These are phyloP conservation scores for Poeciliopsis turneri DNA, from an alignment of 2,797 vertebrate species.

Conservation along the genomic window DNA sequence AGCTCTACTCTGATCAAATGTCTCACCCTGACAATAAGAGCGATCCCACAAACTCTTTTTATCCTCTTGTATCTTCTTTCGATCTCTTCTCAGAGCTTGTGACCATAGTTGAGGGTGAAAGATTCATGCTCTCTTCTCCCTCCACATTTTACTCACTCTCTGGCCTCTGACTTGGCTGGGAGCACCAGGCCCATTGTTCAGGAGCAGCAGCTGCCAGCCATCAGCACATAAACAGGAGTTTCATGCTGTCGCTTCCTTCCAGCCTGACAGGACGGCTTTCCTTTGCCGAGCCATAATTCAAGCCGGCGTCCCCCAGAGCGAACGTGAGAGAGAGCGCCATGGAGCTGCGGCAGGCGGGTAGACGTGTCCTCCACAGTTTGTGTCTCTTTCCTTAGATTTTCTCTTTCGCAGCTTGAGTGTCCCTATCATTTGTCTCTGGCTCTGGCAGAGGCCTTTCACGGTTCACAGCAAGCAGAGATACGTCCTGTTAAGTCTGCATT, in stretches of 20 bases:
- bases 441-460: conserved; percentile 44
- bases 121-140: conserved; percentile 21
- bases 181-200: conserved; percentile 63
- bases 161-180: conserved; percentile 49
- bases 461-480: conserved; percentile 61
- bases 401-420: conserved; percentile 36
- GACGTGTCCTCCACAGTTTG: conserved; percentile 32
- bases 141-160: conserved; percentile 74
- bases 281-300: conserved; percentile 68
- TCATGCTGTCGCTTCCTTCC: conserved; percentile 70
- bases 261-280: conserved; percentile 60
- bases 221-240: conserved; percentile 57
- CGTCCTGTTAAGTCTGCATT: conserved; percentile 61
- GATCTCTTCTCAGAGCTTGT: conserved; percentile 13
- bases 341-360: conserved; percentile 16
- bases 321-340: conserved; percentile 43
- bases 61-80: too few species aligned
- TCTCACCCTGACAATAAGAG: too few species aligned
- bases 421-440: conserved; percentile 39
- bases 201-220: conserved; percentile 63
- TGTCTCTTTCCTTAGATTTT: conserved; percentile 40
- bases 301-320: conserved; percentile 51
- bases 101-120: too few species aligned
- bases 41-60: too few species aligned
- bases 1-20: background rate